Conservation (phyloP, 2,888 invertebrate genomes). For the Argyresthia goedartella region DNA sequence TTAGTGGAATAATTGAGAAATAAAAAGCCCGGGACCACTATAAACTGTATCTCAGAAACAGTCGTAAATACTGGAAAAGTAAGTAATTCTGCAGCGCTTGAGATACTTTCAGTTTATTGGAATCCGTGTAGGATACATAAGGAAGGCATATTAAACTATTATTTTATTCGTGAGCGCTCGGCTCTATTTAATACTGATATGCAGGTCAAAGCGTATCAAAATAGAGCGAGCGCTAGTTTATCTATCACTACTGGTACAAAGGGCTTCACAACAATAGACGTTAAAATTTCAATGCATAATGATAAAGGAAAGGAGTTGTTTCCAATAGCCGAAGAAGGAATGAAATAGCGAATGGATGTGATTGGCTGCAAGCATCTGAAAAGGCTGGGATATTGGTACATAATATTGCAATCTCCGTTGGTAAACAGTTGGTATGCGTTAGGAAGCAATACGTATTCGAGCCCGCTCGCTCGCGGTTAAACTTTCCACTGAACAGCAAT, state of each 20-base stretch:
- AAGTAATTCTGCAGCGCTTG: not conserved
- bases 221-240: not conserved
- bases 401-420: constrained; percentile 60
- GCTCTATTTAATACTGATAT: not conserved
- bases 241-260: not conserved
- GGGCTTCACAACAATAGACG: constrained; percentile 17
- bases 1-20: not conserved
- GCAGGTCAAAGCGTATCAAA: not conserved
- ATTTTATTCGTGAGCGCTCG: not conserved
- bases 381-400: constrained; percentile 44
- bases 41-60: not conserved
- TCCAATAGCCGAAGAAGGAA: not conserved
- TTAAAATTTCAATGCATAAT: constrained; percentile 19
- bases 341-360: not conserved
- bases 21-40: not conserved
- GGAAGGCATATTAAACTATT: not conserved
- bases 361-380: not conserved
- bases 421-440: constrained; percentile 50
- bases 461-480: constrained; percentile 8
- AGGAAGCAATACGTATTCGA: constrained; percentile 23
- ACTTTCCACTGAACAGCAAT: constrained; percentile 34
- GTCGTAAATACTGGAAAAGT: constrained; percentile 1
- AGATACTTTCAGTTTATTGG: constrained; percentile 1
- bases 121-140: not conserved
- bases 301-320: not conserved